Evolutionary conservation across 2,797 vertebrate species (phyloP), one percentile per base, ranked within the genome.

Genomic region (Esox masquinongy): DNA sequence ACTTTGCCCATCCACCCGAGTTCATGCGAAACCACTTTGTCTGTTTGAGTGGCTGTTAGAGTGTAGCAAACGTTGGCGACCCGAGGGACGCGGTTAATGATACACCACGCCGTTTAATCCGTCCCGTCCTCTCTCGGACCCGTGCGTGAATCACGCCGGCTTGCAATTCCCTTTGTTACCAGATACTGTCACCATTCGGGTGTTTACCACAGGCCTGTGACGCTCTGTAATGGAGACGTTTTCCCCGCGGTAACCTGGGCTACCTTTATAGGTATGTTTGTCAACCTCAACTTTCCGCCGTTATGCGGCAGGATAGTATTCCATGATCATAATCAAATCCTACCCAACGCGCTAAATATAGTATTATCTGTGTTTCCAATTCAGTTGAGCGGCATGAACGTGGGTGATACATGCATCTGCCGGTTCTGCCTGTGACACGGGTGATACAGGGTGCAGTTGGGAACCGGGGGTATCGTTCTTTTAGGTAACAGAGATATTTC

Each of bases 341-440:
- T 83, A 79, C 88, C 22, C 85, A 87, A 87, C 87, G 82, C 83
- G 71, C 79, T 89, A 93, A 93, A 93, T 92, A 82, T 51, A 70
- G 78, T 85, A 88, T 80, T 91, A 89, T 93, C 90, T 85, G 83
- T 82, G 71, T 80, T 84, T 86, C 76, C 89, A 88, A 90, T 92
- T 92, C 93, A 88, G 82, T 91, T 88, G 88, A 92, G 88, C 91
- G 87, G 81, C 82, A 75, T 72, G 49, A 78, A 88, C 77, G 88
- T 92, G 89, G 91, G 88, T 82, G 86, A 91, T 83, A 79, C 85
- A 79, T 77, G 80, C 76, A 76, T 84, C 79, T 80, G 75, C 43
- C 84, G 4, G 69, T 64, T 43, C 73, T 70, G 61, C 66, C 72
- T 79, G 66, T 77, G 76, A 84, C 83, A 83, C 71, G 34, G 80